These are phyloP conservation scores for Trididemnum clinides DNA, from an alignment of 23 tunicate genomes.

Conservation along the genomic window DNA sequence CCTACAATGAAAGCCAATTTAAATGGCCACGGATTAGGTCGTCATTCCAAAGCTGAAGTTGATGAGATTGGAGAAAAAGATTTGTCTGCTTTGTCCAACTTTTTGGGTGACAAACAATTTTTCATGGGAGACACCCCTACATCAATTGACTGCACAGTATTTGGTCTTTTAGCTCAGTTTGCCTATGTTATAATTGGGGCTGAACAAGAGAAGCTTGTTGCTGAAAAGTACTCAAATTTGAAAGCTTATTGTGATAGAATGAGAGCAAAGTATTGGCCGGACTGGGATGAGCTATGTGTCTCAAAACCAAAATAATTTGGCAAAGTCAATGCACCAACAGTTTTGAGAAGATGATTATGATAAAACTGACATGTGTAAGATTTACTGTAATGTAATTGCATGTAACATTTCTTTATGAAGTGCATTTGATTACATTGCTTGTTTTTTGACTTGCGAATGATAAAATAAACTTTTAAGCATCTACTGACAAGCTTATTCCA, in stretches of 20 bases:
- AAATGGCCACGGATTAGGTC: conserved; percentile 59
- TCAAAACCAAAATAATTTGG: too few relatives aligned
- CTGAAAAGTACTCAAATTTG: conserved; percentile 22
- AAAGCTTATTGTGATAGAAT: conserved; percentile 50
- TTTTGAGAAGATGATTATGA: too few relatives aligned
- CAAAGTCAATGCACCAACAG: too few relatives aligned
- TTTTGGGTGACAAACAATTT: conserved; percentile 46
- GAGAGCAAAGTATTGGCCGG: conserved; percentile 51
- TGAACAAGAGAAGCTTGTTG: conserved; percentile 12
- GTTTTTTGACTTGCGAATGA: too few relatives aligned
- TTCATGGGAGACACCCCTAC: conserved; percentile 48
- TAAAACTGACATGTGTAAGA: too few relatives aligned
- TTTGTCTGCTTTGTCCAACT: conserved; percentile 45
- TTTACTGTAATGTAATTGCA: too few relatives aligned
- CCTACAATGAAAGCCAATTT: background rate
- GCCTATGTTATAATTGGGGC: background rate
- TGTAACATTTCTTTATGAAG: too few relatives aligned
- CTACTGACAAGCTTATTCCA: too few relatives aligned
- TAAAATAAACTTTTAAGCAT: too few relatives aligned
- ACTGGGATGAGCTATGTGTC: conserved; percentile 49
- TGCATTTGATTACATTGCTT: too few relatives aligned
- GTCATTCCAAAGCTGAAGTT: conserved; percentile 44
- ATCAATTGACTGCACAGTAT: conserved; percentile 37
- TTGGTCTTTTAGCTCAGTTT: conserved; percentile 35
- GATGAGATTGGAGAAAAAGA: conserved; percentile 38